A percentile compares a stretch with the other conserved stretches of the same genome.
Conservation (phyloP, 2,888 invertebrate genomes). For the Caenorhabditis japonica region DNA sequence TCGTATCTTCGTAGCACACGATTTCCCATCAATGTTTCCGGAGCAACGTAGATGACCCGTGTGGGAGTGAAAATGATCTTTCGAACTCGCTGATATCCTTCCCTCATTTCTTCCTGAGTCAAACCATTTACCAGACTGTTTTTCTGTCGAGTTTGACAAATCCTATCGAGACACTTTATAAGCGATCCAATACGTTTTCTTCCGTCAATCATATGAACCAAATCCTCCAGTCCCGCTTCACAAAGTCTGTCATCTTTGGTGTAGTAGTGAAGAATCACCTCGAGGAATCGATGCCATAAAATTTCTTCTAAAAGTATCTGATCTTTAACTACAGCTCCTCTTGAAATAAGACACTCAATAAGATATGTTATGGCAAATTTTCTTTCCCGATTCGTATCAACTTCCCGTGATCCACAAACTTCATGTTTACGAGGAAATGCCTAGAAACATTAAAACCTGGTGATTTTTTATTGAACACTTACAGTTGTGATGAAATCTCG, state of each 20-base stretch:
- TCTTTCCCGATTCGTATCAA: conserved; percentile 34
- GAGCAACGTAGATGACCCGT: conserved; percentile 70
- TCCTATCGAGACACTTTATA: conserved; percentile 48
- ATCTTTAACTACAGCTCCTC: conserved; percentile 67
- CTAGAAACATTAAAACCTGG: conserved; percentile 8
- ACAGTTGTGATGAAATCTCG: conserved; percentile 40
- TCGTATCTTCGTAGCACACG: conserved; percentile 72
- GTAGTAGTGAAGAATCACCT: conserved; percentile 51
- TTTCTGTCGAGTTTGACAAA: conserved; percentile 43
- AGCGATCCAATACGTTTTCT: conserved; percentile 56
- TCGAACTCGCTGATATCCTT: conserved; percentile 62
- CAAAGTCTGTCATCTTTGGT: conserved; percentile 45
- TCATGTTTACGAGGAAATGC: conserved; percentile 43
- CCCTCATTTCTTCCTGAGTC: conserved; percentile 50
- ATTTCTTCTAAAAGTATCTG: conserved; percentile 50
- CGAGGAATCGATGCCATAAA: conserved; percentile 52
- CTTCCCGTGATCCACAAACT: conserved; percentile 45
- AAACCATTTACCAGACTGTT: conserved; percentile 47
- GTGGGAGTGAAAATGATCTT: conserved; percentile 74
- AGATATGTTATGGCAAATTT: conserved; percentile 60
- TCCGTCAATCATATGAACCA: conserved; percentile 59
- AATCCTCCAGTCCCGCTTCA: conserved; percentile 55
- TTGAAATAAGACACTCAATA: conserved; percentile 64
- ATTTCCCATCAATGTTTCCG: conserved; percentile 77
- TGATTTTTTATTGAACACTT: not conserved